Base-by-base conservation (phyloP, 2,888 invertebrate genomes). In the Metacarcinus magister region DNA sequence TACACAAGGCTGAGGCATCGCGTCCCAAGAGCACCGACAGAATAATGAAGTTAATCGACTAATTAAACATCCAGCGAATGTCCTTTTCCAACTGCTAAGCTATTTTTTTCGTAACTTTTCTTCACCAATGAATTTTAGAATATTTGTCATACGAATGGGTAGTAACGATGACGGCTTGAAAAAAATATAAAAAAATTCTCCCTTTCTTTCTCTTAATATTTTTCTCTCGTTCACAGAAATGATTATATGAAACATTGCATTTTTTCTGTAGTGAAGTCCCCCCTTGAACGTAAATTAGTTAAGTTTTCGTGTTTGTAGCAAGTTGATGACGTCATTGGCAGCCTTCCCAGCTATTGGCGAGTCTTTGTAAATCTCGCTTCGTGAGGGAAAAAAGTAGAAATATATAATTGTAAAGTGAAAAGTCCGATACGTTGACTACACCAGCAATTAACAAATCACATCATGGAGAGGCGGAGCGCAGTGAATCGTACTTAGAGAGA, bases 361-460 rank as follows among this genome's bases (percentile, higher is more conserved):
- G 82, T 82, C 82, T 82, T 10, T 67, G 13, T 82, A 32, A 32
- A 82, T 82, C 32, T 32, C 82, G 82, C 32, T 1, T 32, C 82
- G 87, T 23, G 87, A 10, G 32, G 87, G 23, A 82, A 82, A 87
- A 87, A 87, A 87, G 75, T 23, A 7, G 32, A 82, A 82, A 82
- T 39, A 48, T 39, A 28, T 67, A 48, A 32, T 19, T 39, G 75
- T 67, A 39, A 32, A 48, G 19, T 39, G 87, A 82, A 19, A 16
- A 44, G 19, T 16, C 48, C 54, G 82, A 94, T 94, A 46, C 39
- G 89, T 23, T 28, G 94, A 90, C 32, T 43, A 94, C 43, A 94
- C 89, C 60, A 28, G 23, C 94, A 90, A 90, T 94, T 94, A 94
- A 89, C 60, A 90, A 94, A 94, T 94, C 94, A 90, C 94, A 94